Conservation (phyloP, 2,113 vertebrate species). For the Pithys albifrons region DNA sequence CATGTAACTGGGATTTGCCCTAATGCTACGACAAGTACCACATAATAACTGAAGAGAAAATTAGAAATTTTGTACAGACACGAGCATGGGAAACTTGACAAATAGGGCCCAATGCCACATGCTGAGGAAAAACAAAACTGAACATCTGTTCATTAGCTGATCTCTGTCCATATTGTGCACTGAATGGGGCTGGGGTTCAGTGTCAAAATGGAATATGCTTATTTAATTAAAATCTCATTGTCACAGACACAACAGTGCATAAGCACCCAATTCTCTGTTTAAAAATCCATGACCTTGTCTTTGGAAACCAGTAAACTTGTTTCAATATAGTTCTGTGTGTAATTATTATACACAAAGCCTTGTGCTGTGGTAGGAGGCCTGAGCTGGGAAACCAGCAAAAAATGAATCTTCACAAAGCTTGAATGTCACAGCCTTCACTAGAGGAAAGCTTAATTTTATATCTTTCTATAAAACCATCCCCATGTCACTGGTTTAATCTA, state of each 20-base stretch:
- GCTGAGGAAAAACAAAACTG: background rate
- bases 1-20: background rate
- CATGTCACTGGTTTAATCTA: background rate
- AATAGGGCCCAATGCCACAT: background rate
- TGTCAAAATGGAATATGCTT: background rate
- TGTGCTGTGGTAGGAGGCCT: background rate
- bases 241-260: background rate
- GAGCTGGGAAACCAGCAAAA: background rate
- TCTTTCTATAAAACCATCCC: background rate
- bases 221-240: slow-evolving; percentile 27
- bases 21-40: background rate
- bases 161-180: background rate
- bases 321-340: background rate
- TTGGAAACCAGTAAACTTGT: background rate
- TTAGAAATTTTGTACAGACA: background rate
- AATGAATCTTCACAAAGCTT: background rate
- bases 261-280: background rate
- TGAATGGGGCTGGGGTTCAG: background rate
- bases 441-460: slow-evolving; percentile 6
- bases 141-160: slow-evolving; percentile 43
- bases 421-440: background rate
- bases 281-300: background rate
- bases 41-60: slow-evolving; percentile 1
- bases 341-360: background rate
- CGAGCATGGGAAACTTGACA: background rate